Evolutionary conservation across 2,797 vertebrate species (phyloP), one percentile per base, ranked within the genome.

Genomic region (Enteromius treurensis): DNA sequence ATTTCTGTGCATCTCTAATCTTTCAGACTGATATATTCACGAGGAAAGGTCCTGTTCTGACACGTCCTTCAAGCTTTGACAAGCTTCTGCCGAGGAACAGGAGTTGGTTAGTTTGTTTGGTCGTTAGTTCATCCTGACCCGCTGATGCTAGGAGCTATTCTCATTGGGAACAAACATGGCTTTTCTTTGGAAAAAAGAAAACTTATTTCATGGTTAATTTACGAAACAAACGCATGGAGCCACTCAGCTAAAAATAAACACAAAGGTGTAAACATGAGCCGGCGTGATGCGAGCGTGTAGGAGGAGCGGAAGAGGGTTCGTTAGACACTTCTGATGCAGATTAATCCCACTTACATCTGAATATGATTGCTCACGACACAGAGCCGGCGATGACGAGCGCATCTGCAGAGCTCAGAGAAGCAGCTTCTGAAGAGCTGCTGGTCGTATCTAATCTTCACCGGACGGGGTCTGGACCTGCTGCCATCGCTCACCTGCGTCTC

Each of bases 171-270:
- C 8, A 21, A 62, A 77, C 4, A 2, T 3, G 0, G 3, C 5
- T 17, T 29, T 29, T 62, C 7, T 60, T 3, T 60, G 8, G 15
- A 26, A 13, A 29, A 29, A 3, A 42, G 42, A 42, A 34, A 58
- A 15, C 21, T 15, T 45, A 64, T 77, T 77, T 21, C 58, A 62
- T 19, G 1, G 55, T 8, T n/a, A 15, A 55, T 55, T 40, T n/a
- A 58, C 23, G 19, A 77, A 23, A 45, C n/a, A 19, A 77, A 77
- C 8, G 11, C 60, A 32, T 32, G 5, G 14, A 17, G 26, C 26
- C 26, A 3, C 26, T 77, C 37, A 13, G 75, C 55, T 77, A 77
- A 42, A 62, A 62, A 77, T 77, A 77, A 42, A 26, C n/a, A 58
- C 42, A 40, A 77, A 26, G 37, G 37, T 62, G 55, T 62, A 45